Conservation (phyloP, 2,888 invertebrate genomes). For the Prenolepis imparis region DNA sequence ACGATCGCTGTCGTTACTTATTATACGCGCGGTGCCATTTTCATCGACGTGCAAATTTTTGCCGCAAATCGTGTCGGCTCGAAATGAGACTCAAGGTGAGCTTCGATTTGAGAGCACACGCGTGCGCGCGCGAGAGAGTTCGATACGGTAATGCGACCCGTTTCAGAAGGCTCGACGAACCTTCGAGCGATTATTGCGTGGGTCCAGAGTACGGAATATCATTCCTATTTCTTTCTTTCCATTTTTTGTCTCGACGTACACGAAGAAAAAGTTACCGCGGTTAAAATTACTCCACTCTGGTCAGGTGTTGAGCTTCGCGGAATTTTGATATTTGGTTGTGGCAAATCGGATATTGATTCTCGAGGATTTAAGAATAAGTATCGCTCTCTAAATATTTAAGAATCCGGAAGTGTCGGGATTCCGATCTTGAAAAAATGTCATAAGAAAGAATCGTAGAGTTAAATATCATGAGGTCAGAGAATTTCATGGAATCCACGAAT, state of each 20-base stretch:
- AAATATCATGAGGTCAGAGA: not conserved
- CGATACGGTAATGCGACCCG: conserved; percentile 60
- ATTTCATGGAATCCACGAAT: conserved; percentile 2
- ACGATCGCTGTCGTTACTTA: conserved; percentile 37
- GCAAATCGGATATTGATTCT: not conserved
- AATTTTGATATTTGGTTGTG: not conserved
- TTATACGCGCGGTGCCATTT: conserved; percentile 36
- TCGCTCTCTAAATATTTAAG: not conserved
- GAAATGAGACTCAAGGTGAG: conserved; percentile 57
- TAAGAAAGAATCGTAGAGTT: not conserved
- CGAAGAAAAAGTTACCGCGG: not conserved
- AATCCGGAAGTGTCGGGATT: conserved; percentile 30
- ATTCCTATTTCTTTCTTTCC: conserved; percentile 3
- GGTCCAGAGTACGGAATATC: conserved; percentile 3
- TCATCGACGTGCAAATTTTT: conserved; percentile 46
- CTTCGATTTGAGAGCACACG: conserved; percentile 42
- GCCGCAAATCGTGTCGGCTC: not conserved
- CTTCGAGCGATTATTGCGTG: conserved; percentile 63
- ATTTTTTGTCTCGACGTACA: not conserved
- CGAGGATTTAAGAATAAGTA: not conserved
- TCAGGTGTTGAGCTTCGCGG: not conserved
- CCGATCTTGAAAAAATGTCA: not conserved
- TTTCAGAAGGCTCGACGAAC: conserved; percentile 48
- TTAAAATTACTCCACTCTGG: not conserved
- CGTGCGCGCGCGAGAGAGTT: too few relatives aligned